Evolutionary conservation across 2,888 invertebrate genomes (phyloP).

Genomic region (Drosophila cyrtoloma): DNA sequence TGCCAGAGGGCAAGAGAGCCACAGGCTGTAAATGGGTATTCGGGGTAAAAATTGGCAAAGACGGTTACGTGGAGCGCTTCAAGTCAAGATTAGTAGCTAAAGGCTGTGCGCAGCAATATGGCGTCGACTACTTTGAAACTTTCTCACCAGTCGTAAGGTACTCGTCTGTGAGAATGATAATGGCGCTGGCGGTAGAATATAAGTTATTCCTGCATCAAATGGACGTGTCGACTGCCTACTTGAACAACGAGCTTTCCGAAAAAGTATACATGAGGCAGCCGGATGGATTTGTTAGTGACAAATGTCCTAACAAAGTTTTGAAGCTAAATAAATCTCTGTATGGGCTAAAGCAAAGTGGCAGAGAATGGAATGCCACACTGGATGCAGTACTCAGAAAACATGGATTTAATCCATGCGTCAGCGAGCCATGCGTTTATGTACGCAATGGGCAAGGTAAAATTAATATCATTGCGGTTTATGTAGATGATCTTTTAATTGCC

Average conservation of each 20-base stretch:
- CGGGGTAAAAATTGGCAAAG: constrained; percentile 3
- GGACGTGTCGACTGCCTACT: constrained; percentile 16
- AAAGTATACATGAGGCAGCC: constrained; percentile 16
- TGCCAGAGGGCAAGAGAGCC: not conserved
- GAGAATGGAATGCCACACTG: constrained; percentile 13
- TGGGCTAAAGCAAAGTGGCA: constrained; percentile 16
- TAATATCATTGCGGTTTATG: not conserved
- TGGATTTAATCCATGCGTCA: constrained; percentile 8
- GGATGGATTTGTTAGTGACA: constrained; percentile 1
- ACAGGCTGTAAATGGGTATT: constrained; percentile 16
- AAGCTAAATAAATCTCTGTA: constrained; percentile 14
- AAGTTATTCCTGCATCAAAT: too few species aligned
- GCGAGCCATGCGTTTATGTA: constrained; percentile 7
- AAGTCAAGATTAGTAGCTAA: constrained; percentile 11
- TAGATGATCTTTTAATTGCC: not conserved
- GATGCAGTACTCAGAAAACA: not conserved
- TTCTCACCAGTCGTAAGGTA: too few species aligned
- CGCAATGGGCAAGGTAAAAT: constrained; percentile 7
- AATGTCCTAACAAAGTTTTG: constrained; percentile 1
- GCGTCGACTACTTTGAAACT: too few species aligned
- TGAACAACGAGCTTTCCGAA: constrained; percentile 14
- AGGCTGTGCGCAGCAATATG: not conserved
- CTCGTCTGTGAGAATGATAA: too few species aligned
- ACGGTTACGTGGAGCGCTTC: not conserved
- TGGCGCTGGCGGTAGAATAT: too few species aligned